Percentiles rank a stretch among this genome's conserved stretches.
These are phyloP conservation scores for Chromis chromis DNA, from an alignment of 2,797 vertebrate species.

Conservation along the genomic window DNA sequence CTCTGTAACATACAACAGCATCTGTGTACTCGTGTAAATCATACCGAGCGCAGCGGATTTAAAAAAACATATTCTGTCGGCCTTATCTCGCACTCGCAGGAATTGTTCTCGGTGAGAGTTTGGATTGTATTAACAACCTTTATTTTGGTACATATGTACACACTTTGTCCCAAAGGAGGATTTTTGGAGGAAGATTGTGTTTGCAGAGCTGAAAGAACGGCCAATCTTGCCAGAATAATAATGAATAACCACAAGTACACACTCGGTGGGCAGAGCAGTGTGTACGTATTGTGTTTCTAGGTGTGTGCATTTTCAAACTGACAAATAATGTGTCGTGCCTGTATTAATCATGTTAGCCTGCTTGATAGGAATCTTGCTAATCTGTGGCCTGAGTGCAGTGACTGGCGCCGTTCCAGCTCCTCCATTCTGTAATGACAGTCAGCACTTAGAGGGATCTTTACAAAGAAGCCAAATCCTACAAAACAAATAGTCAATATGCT, in stretches of 20 bases:
- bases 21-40: conserved; percentile 17
- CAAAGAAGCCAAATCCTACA: not conserved
- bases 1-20: conserved; percentile 2
- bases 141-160: conserved; percentile 22
- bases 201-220: conserved; percentile 41
- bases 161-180: conserved; percentile 27
- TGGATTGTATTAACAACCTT: conserved; percentile 17
- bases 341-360: conserved; percentile 54
- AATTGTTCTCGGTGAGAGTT: conserved; percentile 20
- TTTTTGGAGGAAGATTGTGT: conserved; percentile 33
- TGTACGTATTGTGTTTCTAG: conserved; percentile 2
- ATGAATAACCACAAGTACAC: conserved; percentile 32
- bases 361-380: conserved; percentile 43
- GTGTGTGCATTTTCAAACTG: conserved; percentile 12
- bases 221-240: conserved; percentile 48
- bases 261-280: conserved; percentile 11
- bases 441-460: conserved; percentile 5
- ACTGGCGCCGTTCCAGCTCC: conserved; percentile 13
- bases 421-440: conserved; percentile 25
- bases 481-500: not conserved
- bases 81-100: conserved; percentile 33
- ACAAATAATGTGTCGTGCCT: conserved; percentile 36
- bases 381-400: conserved; percentile 36
- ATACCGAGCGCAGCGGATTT: conserved; percentile 13
- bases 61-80: conserved; percentile 26